A percentile compares a stretch with the other conserved stretches of the same genome.
phyloP scores from a whole-genome alignment of 2,888 invertebrate species.

The Caenorhabditis becei region DNA sequence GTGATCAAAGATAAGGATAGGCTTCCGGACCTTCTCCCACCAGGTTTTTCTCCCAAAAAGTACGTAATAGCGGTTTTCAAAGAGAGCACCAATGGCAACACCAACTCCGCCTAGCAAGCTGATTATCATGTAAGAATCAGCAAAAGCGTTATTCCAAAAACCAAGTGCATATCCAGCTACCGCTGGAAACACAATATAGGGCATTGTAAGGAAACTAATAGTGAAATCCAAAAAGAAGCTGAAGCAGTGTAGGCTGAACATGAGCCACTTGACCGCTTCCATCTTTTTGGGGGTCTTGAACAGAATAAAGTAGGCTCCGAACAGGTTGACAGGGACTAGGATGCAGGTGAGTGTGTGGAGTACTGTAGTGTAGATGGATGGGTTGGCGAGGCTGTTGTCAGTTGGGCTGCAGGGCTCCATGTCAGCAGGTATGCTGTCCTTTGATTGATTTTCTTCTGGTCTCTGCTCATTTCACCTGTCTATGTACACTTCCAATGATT shows the following conservation, averaged over 20 bases:
- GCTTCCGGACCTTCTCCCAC: constrained; percentile 1
- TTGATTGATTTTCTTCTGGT: too few species aligned
- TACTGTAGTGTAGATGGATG: background rate
- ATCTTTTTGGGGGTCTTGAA: constrained; percentile 30
- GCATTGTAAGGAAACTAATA: background rate
- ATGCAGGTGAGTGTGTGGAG: background rate
- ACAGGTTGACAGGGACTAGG: constrained; percentile 12
- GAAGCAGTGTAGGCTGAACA: constrained; percentile 30
- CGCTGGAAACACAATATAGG: constrained; percentile 11
- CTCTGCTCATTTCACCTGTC: too few species aligned
- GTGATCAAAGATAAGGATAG: background rate
- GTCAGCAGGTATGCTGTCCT: background rate
- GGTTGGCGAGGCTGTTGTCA: background rate
- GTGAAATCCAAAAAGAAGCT: constrained; percentile 1
- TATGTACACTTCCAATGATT: too few species aligned
- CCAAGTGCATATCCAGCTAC: constrained; percentile 30
- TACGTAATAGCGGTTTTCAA: constrained; percentile 26
- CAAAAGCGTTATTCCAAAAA: constrained; percentile 1
- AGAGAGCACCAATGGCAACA: background rate
- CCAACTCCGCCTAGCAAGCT: constrained; percentile 7
- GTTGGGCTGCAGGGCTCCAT: background rate
- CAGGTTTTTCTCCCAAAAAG: constrained; percentile 1
- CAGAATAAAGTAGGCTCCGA: constrained; percentile 35
- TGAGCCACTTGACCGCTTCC: constrained; percentile 35
- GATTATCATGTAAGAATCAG: background rate